A percentile compares a stretch with the other conserved stretches of the same genome.
These are phyloP conservation scores for Chloropsis cyanopogon DNA, from an alignment of 2,113 vertebrate genomes.

Conservation along the genomic window DNA sequence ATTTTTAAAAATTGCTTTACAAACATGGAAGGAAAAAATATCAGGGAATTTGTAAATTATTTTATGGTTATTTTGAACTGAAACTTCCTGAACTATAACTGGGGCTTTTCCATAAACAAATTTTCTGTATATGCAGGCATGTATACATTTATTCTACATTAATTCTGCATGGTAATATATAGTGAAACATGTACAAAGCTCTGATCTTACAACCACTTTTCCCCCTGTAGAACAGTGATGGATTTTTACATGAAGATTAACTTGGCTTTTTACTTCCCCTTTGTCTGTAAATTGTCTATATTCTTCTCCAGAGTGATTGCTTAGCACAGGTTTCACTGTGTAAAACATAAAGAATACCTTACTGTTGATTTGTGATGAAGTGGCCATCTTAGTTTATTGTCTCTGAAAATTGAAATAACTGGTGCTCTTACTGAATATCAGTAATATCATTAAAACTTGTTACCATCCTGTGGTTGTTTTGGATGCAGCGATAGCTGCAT, in stretches of 20 bases:
- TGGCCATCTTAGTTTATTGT: constrained; percentile 4
- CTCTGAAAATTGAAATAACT: background rate
- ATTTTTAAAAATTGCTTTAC: background rate
- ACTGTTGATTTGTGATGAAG: background rate
- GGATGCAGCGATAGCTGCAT: background rate
- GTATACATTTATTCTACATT: constrained; percentile 32
- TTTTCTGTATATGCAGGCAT: constrained; percentile 52
- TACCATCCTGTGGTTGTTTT: background rate
- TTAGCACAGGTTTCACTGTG: constrained; percentile 2
- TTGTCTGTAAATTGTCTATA: background rate
- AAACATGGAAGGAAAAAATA: background rate
- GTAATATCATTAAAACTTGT: background rate
- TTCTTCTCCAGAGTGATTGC: background rate
- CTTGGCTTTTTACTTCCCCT: background rate
- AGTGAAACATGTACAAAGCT: constrained; percentile 11
- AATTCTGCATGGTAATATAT: background rate
- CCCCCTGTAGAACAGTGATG: background rate
- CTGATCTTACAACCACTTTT: background rate
- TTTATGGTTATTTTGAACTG: background rate
- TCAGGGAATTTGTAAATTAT: background rate
- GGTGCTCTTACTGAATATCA: background rate
- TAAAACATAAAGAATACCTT: background rate
- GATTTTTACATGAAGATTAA: background rate
- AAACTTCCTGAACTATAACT: background rate
- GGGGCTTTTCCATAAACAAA: background rate